Percentiles rank a stretch among this genome's conserved stretches.
phyloP scores from a whole-genome alignment of 2,797 vertebrate species.

The Delichon dasypus region DNA sequence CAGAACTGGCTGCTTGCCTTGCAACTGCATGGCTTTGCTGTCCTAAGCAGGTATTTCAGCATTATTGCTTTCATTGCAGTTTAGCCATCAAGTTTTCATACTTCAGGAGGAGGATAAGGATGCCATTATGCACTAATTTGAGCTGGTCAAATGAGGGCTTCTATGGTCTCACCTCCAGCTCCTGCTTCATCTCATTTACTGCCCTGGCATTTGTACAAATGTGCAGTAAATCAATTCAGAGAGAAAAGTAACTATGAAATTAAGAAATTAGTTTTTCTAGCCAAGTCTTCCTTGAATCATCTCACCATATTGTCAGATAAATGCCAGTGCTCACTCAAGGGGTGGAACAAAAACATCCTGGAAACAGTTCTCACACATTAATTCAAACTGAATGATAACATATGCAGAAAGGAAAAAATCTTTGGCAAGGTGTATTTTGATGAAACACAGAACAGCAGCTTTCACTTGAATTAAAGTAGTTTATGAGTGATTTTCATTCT shows the following conservation, averaged over 20 bases:
- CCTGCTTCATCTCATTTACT: not conserved
- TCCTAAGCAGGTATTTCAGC: not conserved
- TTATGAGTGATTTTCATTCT: not conserved
- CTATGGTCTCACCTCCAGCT: not conserved
- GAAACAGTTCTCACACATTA: not conserved
- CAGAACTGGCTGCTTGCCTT: not conserved
- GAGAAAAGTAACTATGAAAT: not conserved
- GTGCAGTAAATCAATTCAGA: not conserved
- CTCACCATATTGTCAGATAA: not conserved
- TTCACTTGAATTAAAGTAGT: not conserved
- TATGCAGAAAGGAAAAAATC: not conserved
- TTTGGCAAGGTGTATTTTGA: not conserved
- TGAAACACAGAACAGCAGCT: not conserved
- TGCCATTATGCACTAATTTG: not conserved
- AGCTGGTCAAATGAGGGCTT: not conserved
- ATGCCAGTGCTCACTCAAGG: not conserved
- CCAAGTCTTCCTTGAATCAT: constrained; percentile 13
- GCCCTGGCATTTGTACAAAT: not conserved
- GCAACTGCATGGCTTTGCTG: not conserved
- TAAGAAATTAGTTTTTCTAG: constrained; percentile 4
- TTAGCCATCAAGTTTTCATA: not conserved
- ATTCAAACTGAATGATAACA: not conserved
- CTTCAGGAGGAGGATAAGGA: not conserved
- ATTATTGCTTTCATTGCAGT: not conserved
- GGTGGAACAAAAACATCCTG: not conserved